Evolutionary conservation across 2,797 vertebrate genomes (phyloP).

Genomic region (Picus viridis): DNA sequence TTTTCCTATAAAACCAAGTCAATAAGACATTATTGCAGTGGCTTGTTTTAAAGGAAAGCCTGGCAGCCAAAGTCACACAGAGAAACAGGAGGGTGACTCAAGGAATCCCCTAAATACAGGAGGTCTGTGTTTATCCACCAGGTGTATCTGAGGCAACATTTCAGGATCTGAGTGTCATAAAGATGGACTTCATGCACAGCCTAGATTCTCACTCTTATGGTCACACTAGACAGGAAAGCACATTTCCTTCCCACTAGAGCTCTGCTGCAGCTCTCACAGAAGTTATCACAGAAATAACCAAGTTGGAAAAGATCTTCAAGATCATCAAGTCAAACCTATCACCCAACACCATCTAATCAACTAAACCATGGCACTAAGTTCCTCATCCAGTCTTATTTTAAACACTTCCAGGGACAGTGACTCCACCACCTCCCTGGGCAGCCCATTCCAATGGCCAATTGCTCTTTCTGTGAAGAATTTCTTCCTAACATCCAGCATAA

Average conservation of each 20-base stretch:
- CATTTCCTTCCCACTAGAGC: background rate
- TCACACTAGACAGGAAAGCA: background rate
- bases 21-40: slow-evolving; percentile 13
- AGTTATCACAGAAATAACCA: too few species aligned
- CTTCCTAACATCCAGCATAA: too few species aligned
- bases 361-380: too few species aligned
- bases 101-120: slow-evolving; percentile 12
- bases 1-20: slow-evolving; percentile 56
- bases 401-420: too few species aligned
- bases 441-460: too few species aligned
- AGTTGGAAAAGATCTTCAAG: too few species aligned
- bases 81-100: background rate
- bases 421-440: too few species aligned
- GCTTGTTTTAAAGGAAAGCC: slow-evolving; percentile 41
- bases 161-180: background rate
- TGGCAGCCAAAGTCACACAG: slow-evolving; percentile 8
- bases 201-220: background rate
- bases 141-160: background rate
- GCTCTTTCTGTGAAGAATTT: too few species aligned
- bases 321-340: too few species aligned
- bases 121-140: slow-evolving; percentile 4
- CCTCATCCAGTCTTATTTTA: too few species aligned
- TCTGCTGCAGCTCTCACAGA: background rate
- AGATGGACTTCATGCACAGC: background rate
- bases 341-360: too few species aligned